Base-by-base conservation (phyloP, 2,797 vertebrate genomes). In the Rhinogobio ventralis region DNA sequence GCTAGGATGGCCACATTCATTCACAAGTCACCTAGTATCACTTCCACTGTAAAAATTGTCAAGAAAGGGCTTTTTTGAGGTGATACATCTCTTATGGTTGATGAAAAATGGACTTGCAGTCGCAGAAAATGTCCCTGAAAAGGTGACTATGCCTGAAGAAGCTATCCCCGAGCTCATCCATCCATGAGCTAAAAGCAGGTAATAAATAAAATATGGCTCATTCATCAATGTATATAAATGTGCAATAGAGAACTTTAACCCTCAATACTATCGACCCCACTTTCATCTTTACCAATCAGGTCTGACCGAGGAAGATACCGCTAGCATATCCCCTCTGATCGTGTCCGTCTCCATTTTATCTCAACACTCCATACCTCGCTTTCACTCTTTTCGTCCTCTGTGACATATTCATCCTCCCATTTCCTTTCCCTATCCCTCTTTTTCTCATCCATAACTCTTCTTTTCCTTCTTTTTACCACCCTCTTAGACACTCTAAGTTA, bases 251-350 rank as follows among this genome's bases (percentile, higher is more conserved):
- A 85, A 85, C 55, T n/a, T 60, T 77, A 82, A 86, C 84, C 81
- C 69, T 84, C 64, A 69, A 53, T 49, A 87, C 86, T 86, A 87
- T 75, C 72, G 76, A 71, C 75, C 33, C 30, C 11, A 46, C 57
- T 51, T 51, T 17, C 68, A 62, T 67, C 69, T 49, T 42, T 33
- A 46, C 62, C n/a, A 33, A 81, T 82, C 82, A 69, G 82, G 86
- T 87, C 90, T 90, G 90, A 90, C 89, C 82, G 87, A 86, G 82
- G 77, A 77, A 91, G 91, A 92, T 90, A 90, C 62, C 23, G 86
- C 13, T 39, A 82, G 90, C 89, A 92, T 91, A 93, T 93, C 91
- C 89, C 85, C 79, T 91, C 86, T 90, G 89, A 94, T 93, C 90
- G 77, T 90, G 91, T 89, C 92, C 89, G 90, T 90, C 90, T 91